phyloP scores from a whole-genome alignment of 1,140 invertebrate species.

The Littorina saxatilis region DNA sequence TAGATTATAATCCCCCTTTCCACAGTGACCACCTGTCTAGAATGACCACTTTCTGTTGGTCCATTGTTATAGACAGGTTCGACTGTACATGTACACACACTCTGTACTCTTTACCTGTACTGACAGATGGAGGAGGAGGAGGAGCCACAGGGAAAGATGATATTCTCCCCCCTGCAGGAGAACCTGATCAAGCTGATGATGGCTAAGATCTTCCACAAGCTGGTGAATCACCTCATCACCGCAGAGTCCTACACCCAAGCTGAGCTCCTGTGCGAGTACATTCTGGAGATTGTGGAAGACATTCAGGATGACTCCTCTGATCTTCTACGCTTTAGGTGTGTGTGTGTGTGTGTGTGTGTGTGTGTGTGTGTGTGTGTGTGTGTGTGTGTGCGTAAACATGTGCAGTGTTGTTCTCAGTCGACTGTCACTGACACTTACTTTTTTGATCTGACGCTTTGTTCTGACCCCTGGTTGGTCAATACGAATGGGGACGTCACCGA shows the following conservation, averaged over 20 bases:
- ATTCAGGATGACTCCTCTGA: conserved; percentile 69
- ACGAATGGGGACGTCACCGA: too few species aligned
- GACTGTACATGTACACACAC: too few species aligned
- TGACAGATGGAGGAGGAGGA: conserved; percentile 30
- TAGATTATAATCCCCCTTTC: too few species aligned
- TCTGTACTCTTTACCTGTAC: too few species aligned
- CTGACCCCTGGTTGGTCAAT: too few species aligned
- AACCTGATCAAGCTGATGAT: conserved; percentile 66
- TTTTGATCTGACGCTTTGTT: too few species aligned
- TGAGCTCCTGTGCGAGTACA: conserved; percentile 66
- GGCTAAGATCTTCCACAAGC: conserved; percentile 61
- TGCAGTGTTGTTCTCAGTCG: too few species aligned
- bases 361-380: background rate
- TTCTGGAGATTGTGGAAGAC: conserved; percentile 66
- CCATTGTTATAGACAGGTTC: too few species aligned
- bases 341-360: conserved; percentile 4
- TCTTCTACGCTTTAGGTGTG: conserved; percentile 56
- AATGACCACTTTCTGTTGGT: too few species aligned
- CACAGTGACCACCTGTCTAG: too few species aligned
- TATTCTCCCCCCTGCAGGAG: conserved; percentile 66
- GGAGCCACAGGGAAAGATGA: conserved; percentile 57
- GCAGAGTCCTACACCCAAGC: conserved; percentile 63
- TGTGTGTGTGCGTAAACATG: too few species aligned
- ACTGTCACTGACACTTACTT: too few species aligned
- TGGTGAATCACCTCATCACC: conserved; percentile 62